These are phyloP conservation scores for Tetramorium simillimum DNA, from an alignment of 1,140 invertebrate species.

Conservation along the genomic window DNA sequence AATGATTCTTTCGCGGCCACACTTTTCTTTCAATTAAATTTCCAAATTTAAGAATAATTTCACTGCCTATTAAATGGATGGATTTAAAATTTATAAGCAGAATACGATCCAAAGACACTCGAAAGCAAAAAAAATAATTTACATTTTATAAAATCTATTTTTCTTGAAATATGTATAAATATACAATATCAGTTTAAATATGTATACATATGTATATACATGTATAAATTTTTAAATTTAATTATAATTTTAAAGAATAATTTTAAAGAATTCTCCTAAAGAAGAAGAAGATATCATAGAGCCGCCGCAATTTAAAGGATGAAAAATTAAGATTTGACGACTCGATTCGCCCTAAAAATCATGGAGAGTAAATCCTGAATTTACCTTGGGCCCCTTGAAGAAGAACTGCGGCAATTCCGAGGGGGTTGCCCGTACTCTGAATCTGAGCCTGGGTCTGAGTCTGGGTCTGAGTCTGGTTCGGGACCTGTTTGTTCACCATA, in stretches of 20 bases:
- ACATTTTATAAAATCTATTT: background rate
- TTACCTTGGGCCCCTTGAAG: conserved; percentile 85
- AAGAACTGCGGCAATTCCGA: conserved; percentile 84
- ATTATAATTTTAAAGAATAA: background rate
- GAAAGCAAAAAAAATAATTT: conserved; percentile 1
- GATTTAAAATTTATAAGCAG: background rate
- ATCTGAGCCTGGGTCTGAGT: conserved; percentile 59
- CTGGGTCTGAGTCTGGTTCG: conserved; percentile 62
- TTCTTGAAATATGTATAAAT: background rate
- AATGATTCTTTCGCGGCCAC: background rate
- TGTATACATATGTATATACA: no score
- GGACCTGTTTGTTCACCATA: conserved; percentile 77
- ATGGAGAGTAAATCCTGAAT: conserved; percentile 8
- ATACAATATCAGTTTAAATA: no score
- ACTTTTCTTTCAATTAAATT: conserved; percentile 9
- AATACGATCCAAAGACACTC: background rate
- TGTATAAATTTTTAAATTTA: background rate
- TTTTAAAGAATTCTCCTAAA: background rate
- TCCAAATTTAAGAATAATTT: background rate
- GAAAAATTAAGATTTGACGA: background rate
- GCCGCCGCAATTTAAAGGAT: background rate
- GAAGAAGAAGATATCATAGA: background rate
- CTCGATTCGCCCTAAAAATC: background rate
- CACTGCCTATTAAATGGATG: background rate
- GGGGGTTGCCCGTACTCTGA: conserved; percentile 75